phyloP scores from a whole-genome alignment of 2,113 vertebrate species.

The Alectura lathami region DNA sequence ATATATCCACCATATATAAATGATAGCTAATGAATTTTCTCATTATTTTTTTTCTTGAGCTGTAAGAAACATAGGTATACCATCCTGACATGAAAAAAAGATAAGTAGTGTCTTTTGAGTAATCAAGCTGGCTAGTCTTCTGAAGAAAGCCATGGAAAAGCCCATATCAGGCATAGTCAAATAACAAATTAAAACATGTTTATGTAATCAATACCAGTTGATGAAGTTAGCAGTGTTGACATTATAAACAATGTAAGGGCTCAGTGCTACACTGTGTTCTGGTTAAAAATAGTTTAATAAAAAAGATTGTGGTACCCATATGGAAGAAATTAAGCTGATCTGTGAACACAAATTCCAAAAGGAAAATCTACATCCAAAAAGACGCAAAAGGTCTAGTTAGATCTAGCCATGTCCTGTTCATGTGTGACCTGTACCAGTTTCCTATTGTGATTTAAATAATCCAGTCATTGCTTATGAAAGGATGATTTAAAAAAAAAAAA shows the following conservation, averaged over 20 bases:
- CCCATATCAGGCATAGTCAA: background rate
- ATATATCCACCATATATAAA: background rate
- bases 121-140: background rate
- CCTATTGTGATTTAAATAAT: background rate
- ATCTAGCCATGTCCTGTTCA: background rate
- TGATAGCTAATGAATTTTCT: background rate
- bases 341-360: background rate
- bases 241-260: background rate
- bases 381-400: background rate
- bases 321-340: background rate
- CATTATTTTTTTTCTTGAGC: background rate
- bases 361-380: background rate
- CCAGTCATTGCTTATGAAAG: background rate
- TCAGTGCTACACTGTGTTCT: background rate
- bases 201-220: background rate
- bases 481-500: background rate
- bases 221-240: background rate
- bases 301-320: background rate
- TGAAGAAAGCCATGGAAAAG: background rate
- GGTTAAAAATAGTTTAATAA: background rate
- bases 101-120: background rate
- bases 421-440: background rate
- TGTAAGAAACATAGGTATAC: background rate
- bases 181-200: background rate
- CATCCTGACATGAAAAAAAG: background rate